Conservation (phyloP, 2,113 vertebrate species). For the Mus pahari region DNA sequence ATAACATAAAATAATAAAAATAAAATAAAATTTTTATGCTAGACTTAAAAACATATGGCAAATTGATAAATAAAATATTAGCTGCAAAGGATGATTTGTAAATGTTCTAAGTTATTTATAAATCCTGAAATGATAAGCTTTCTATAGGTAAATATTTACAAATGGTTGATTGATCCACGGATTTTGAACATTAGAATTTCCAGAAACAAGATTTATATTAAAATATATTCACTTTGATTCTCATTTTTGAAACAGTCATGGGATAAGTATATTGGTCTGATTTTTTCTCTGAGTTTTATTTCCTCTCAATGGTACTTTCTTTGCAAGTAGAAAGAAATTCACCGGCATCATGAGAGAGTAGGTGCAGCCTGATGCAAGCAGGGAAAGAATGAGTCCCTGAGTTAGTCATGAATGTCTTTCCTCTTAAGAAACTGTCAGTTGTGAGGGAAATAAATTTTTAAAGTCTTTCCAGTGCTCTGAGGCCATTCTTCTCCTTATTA, state of each 20-base stretch:
- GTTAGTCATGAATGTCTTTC: conserved; percentile 33
- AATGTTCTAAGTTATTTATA: conserved; percentile 25
- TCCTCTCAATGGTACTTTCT: not conserved
- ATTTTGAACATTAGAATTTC: not conserved
- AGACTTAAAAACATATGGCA: not conserved
- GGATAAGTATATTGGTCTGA: not conserved
- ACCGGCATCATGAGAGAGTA: not conserved
- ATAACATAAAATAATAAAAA: too few species aligned
- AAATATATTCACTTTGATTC: not conserved
- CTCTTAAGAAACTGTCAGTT: not conserved
- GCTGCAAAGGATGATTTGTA: not conserved
- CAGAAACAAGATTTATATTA: not conserved
- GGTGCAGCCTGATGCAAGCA: not conserved
- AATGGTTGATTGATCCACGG: not conserved
- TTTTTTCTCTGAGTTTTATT: not conserved
- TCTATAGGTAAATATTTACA: not conserved
- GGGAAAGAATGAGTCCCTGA: not conserved
- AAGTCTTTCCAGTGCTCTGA: not conserved
- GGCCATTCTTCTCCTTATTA: conserved; percentile 53
- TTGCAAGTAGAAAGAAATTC: not conserved
- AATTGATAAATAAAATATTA: not conserved
- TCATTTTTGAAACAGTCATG: not conserved
- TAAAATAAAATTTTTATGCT: too few species aligned
- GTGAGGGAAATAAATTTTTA: not conserved
- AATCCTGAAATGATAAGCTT: not conserved